Conservation (phyloP, 2,888 invertebrate genomes). For the Rhingia campestris region DNA sequence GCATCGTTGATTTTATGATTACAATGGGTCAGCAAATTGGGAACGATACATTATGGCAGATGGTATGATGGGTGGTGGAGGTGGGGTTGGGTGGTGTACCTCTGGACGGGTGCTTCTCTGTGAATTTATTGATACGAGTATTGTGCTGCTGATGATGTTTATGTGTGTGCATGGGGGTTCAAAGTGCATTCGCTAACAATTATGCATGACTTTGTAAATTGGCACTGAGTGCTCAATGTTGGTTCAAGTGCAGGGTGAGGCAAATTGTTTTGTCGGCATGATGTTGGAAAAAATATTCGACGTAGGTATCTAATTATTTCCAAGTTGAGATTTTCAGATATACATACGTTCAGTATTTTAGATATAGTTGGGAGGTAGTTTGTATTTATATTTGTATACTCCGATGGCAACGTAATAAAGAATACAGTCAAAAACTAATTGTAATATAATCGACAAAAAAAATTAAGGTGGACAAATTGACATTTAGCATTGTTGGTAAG, state of each 20-base stretch:
- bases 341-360: no score
- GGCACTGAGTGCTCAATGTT: conserved; percentile 62
- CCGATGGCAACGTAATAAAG: no score
- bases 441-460: no score
- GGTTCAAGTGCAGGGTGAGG: conserved; percentile 53
- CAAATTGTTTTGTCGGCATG: neutral
- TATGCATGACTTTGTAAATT: conserved; percentile 73
- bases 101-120: conserved; percentile 23
- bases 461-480: no score
- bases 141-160: conserved; percentile 65
- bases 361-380: no score
- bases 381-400: no score
- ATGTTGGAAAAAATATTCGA: neutral
- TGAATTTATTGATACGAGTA: conserved; percentile 69
- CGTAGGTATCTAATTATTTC: no score
- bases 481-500: no score
- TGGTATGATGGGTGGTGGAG: conserved; percentile 26
- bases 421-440: no score
- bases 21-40: conserved; percentile 72
- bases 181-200: conserved; percentile 72
- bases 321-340: no score
- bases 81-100: conserved; percentile 1
- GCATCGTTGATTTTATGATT: conserved; percentile 72
- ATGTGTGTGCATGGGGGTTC: conserved; percentile 59
- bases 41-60: conserved; percentile 64